A percentile compares a stretch with the other conserved stretches of the same genome.
phyloP scores from a whole-genome alignment of 1,140 invertebrate genomes.

The Monomorium pharaonis region DNA sequence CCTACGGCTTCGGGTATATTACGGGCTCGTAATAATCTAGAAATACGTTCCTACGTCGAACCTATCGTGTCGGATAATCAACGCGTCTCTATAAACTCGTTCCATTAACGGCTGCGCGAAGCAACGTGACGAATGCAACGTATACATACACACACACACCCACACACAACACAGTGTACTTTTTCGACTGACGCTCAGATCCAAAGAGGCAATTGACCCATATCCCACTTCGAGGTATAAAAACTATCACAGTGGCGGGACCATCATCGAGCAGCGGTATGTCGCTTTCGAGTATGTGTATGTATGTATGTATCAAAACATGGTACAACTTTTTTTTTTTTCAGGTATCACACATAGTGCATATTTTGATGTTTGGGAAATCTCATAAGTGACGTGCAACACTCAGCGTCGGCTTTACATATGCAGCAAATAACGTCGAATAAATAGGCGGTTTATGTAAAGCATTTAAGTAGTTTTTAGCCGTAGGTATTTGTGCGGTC shows the following conservation, averaged over 20 bases:
- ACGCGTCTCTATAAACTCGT: constrained; percentile 22
- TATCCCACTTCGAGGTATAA: constrained; percentile 21
- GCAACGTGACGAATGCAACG: neutral
- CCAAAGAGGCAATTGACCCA: constrained; percentile 43
- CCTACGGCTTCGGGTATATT: constrained; percentile 27
- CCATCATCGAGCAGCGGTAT: neutral
- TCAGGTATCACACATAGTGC: neutral
- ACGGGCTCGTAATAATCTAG: constrained; percentile 46
- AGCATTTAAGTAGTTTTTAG: neutral
- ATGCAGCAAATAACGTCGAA: neutral
- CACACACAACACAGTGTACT: neutral
- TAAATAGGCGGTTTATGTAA: neutral
- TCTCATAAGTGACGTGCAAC: neutral
- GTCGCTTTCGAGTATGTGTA: neutral
- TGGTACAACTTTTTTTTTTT: constrained; percentile 32
- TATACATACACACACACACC: neutral
- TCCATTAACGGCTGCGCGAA: constrained; percentile 13
- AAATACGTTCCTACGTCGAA: constrained; percentile 27
- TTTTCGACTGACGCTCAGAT: constrained; percentile 29
- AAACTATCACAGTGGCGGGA: constrained; percentile 19
- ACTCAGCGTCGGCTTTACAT: neutral
- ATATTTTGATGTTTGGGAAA: constrained; percentile 23
- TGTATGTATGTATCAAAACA: neutral
- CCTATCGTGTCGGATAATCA: constrained; percentile 29
- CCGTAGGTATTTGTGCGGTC: neutral